These are phyloP conservation scores for Acanthosepion pharaonis DNA, from an alignment of 2,888 invertebrate genomes.

Conservation along the genomic window DNA sequence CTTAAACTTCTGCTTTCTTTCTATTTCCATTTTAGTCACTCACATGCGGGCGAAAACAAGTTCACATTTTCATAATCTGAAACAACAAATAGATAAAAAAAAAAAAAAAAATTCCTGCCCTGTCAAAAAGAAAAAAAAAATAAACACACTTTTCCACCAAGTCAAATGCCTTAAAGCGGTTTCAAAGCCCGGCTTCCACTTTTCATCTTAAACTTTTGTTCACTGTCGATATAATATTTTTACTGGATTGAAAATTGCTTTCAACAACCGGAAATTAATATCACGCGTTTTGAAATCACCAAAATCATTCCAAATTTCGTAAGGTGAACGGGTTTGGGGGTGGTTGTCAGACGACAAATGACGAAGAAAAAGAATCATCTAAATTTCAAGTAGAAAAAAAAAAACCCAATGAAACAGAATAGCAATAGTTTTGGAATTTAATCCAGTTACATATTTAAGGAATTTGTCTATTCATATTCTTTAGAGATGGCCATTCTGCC, in stretches of 20 bases:
- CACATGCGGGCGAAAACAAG: not conserved
- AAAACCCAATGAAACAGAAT: not conserved
- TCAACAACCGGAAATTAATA: constrained; percentile 33
- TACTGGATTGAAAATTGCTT: constrained; percentile 33
- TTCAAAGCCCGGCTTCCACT: constrained; percentile 7
- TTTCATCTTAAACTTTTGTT: not conserved
- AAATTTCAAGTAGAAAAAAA: too few species aligned
- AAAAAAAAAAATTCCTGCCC: not conserved
- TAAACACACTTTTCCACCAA: not conserved
- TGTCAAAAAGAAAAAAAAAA: not conserved
- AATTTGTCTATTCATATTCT: not conserved
- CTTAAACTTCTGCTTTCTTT: not conserved
- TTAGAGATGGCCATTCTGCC: not conserved
- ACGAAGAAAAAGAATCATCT: not conserved
- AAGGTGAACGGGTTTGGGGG: not conserved
- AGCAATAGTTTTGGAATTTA: constrained; percentile 15
- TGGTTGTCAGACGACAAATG: not conserved
- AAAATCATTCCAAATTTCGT: constrained; percentile 15
- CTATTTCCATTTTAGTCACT: not conserved
- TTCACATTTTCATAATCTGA: not conserved
- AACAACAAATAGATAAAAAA: not conserved
- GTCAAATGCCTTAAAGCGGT: constrained; percentile 33
- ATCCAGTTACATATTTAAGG: not conserved
- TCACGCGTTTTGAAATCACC: constrained; percentile 12
- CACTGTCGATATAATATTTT: constrained; percentile 12